Evolutionary conservation across 1,140 invertebrate species (phyloP), one percentile per base, ranked within the genome.

Genomic region (Panulirus ornatus): DNA sequence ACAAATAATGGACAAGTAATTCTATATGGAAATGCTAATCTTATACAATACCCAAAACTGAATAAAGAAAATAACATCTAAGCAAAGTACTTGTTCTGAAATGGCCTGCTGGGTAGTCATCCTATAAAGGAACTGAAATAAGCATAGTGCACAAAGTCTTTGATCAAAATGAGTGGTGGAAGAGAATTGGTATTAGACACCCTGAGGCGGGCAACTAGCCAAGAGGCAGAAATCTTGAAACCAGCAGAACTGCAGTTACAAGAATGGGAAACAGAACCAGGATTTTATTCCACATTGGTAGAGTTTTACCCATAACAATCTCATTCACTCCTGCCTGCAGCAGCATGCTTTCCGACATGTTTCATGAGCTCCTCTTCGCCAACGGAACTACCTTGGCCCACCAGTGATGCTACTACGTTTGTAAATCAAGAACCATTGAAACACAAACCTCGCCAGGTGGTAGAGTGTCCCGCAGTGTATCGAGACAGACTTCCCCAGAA

Each of bases 211-310:
- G 98, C 97, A 51, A 96, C 97, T 85, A 98, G 96, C 94, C 97
- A 98, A 94, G 96, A 98, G 94, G 95, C 97, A 27, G 95, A 96
- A 92, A 94, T 97, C 47, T 94, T 99, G 40, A 98, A 98, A 94
- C 96, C 96, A 51, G 97, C 98, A 27, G 98, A 98, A 94, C 95
- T 96, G 90, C 97, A 97, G 92, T 95, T 99, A 16, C 95, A 96
- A 93, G 95, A 96, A 94, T 98, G 97, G 97, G 97, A 99, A 95
- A 96, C 95, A 66, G 95, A 97, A 93, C 96, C 96, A 71, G 98
- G 98, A 86, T 99, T 98, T 94, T 98, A 98, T 94, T 96, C 96
- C 91, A 95, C 96, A 66, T 94, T 99, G 93, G 95, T 96, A 93
- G 97, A 92, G 66, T n/a, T n/a, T n/a, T n/a, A n/a, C n/a, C n/a